Percentiles rank a stretch among this genome's conserved stretches.
phyloP scores from a whole-genome alignment of 2,113 vertebrate genomes.

The Cyanoramphus novaezelandiae region DNA sequence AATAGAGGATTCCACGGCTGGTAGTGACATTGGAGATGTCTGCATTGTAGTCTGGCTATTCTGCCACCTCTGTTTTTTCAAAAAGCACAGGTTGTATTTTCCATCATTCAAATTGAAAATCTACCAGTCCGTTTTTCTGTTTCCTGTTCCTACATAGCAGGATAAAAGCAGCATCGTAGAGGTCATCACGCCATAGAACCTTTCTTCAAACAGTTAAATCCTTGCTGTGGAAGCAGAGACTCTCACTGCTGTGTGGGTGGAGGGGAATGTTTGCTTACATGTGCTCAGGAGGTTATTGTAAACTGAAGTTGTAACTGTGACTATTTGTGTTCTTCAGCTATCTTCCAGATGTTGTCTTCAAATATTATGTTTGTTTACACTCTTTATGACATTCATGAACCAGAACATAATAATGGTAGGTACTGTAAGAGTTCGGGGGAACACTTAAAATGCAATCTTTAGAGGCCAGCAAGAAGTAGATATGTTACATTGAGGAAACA shows the following conservation, averaged over 20 bases:
- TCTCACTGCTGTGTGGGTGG: neutral
- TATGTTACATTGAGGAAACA: neutral
- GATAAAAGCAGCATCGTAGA: neutral
- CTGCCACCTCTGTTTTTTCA: neutral
- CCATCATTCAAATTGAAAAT: neutral
- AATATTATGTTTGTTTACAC: neutral
- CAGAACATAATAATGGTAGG: neutral
- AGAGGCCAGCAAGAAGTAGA: rapidly evolving
- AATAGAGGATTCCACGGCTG: neutral
- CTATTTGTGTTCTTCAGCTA: neutral
- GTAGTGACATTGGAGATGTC: neutral
- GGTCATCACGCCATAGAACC: neutral
- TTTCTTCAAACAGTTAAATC: neutral
- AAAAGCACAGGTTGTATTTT: neutral
- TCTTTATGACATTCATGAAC: neutral
- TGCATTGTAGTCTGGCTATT: neutral
- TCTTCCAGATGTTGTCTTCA: neutral
- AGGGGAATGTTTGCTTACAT: neutral
- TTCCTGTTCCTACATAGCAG: neutral
- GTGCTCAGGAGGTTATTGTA: neutral
- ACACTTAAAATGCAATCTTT: neutral
- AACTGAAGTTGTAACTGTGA: neutral
- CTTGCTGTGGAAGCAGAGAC: neutral
- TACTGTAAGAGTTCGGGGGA: neutral
- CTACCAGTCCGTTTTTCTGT: neutral